Conservation (phyloP, 2,797 vertebrate genomes). For the Tapirus indicus region DNA sequence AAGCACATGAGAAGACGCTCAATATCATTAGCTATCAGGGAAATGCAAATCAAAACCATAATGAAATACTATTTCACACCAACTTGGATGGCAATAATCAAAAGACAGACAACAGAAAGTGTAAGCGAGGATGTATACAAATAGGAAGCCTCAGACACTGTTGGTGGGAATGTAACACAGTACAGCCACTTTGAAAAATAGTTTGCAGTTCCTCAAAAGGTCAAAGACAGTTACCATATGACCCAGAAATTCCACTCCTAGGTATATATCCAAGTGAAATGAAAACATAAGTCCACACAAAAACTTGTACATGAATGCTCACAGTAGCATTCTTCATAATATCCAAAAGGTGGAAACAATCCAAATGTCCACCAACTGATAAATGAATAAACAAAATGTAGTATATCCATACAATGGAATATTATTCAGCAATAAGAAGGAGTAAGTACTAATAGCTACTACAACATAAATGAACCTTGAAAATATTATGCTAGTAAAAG, state of each 20-base stretch:
- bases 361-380: neutral
- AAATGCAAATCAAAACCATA: slow-evolving; percentile 27
- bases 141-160: neutral
- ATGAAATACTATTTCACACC: neutral
- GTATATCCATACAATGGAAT: neutral
- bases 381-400: neutral
- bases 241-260: neutral
- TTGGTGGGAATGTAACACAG: neutral
- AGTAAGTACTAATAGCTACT: neutral
- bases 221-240: neutral
- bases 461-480: neutral
- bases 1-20: neutral
- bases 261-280: neutral
- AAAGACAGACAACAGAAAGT: neutral
- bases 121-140: neutral
- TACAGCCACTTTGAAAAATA: neutral
- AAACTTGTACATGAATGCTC: neutral
- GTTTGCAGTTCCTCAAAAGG: slow-evolving; percentile 1
- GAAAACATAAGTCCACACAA: neutral
- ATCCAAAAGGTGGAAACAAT: neutral
- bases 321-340: neutral
- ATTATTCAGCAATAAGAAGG: neutral
- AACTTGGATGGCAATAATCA: neutral
- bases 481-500: slow-evolving; percentile 34
- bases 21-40: neutral